Percentiles rank a stretch among this genome's conserved stretches.
phyloP scores from a whole-genome alignment of 1,140 invertebrate species.

The Heliconius hewitsoni region DNA sequence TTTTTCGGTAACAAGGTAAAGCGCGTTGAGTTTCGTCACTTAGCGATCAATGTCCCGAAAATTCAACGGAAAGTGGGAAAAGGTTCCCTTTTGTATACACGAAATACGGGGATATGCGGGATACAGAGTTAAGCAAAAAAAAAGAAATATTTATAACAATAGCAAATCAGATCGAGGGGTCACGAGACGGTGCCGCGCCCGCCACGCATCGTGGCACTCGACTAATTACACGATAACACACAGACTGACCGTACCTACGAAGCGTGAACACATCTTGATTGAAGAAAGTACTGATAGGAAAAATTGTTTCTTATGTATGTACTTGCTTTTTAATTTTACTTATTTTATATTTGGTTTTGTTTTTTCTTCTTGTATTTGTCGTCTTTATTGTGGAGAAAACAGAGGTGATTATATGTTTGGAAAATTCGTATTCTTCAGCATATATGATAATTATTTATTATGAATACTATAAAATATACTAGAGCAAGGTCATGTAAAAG shows the following conservation, averaged over 20 bases:
- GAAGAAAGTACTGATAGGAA: conserved; percentile 27
- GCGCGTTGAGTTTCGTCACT: not conserved
- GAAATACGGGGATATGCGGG: not conserved
- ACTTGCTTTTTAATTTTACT: not conserved
- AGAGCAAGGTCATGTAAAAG: too few relatives aligned
- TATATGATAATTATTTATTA: too few relatives aligned
- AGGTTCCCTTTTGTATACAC: not conserved
- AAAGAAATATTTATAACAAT: not conserved
- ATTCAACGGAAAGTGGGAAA: not conserved
- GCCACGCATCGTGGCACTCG: conserved; percentile 29
- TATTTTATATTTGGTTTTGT: not conserved
- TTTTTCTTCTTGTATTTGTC: not conserved
- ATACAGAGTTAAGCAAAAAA: not conserved
- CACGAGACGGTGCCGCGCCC: conserved; percentile 17
- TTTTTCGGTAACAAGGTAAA: too few relatives aligned
- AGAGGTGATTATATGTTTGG: too few relatives aligned
- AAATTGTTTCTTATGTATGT: not conserved
- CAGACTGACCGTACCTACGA: conserved; percentile 23
- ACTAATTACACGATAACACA: conserved; percentile 41
- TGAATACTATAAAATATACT: too few relatives aligned
- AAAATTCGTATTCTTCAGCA: too few relatives aligned
- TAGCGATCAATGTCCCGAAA: not conserved
- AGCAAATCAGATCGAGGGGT: conserved; percentile 2
- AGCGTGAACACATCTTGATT: conserved; percentile 39
- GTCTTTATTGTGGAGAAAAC: not conserved